These are phyloP conservation scores for Crypturellus undulatus DNA, from an alignment of 2,113 vertebrate genomes.

Conservation along the genomic window DNA sequence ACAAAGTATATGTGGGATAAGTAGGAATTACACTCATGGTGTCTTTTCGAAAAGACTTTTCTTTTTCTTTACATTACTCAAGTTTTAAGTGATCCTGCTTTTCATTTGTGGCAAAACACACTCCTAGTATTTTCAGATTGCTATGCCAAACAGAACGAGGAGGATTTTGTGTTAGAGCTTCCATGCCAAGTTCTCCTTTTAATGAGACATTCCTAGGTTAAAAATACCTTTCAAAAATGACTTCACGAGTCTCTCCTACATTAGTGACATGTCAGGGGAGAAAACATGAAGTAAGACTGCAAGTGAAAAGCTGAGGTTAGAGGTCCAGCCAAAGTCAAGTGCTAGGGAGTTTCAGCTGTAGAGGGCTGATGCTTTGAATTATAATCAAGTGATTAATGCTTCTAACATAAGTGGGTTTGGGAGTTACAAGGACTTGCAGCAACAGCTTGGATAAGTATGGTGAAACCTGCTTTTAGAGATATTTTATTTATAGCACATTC, in stretches of 20 bases:
- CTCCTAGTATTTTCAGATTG: background rate
- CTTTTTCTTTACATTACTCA: background rate
- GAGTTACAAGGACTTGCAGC: slow-evolving; percentile 50
- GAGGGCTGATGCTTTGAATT: slow-evolving; percentile 66
- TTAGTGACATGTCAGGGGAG: slow-evolving; percentile 21
- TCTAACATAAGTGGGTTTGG: slow-evolving; percentile 36
- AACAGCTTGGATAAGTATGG: slow-evolving; percentile 45
- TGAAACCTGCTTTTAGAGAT: slow-evolving; percentile 50
- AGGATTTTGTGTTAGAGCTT: slow-evolving; percentile 18
- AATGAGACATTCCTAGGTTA: slow-evolving; percentile 44
- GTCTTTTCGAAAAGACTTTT: background rate
- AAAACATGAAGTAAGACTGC: slow-evolving; percentile 32
- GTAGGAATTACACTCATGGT: background rate
- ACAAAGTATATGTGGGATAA: background rate
- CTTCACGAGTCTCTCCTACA: slow-evolving; percentile 31
- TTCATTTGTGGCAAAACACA: background rate
- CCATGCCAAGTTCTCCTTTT: background rate
- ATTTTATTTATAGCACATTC: slow-evolving; percentile 66
- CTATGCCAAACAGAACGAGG: background rate
- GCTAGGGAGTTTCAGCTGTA: slow-evolving; percentile 64
- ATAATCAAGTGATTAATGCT: slow-evolving; percentile 68
- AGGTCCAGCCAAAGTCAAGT: slow-evolving; percentile 71
- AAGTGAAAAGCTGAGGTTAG: slow-evolving; percentile 65
- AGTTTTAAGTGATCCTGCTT: background rate
- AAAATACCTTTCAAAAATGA: slow-evolving; percentile 28